phyloP scores from a whole-genome alignment of 35 echinoderm and acorn worm genomes.

The Ophioderma brevispina region DNA sequence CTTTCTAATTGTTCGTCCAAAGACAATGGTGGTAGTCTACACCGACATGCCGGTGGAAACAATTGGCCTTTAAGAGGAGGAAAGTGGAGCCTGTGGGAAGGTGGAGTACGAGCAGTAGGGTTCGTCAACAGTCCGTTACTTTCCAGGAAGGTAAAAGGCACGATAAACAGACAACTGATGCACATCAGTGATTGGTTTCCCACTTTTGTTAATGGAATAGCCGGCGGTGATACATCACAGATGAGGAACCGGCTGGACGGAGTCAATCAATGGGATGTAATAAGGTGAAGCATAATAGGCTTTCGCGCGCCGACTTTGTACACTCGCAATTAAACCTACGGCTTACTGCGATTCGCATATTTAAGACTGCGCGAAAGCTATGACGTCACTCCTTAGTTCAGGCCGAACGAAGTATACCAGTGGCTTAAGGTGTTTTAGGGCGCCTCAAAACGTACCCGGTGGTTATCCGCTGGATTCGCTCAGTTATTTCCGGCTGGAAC shows the following conservation, averaged over 20 bases:
- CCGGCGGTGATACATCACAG: slow-evolving; percentile 15
- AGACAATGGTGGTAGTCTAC: slow-evolving; percentile 66
- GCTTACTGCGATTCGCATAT: no score
- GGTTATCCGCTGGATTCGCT: no score
- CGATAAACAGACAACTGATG: slow-evolving; percentile 19
- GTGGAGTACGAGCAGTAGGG: slow-evolving; percentile 32
- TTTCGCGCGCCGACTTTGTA: no score
- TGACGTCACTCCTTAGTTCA: no score
- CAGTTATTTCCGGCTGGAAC: no score
- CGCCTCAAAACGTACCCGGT: no score
- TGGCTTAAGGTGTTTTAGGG: no score
- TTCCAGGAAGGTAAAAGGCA: slow-evolving; percentile 1
- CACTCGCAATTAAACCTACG: no score
- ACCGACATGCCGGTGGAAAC: not conserved
- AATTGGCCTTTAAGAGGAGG: slow-evolving; percentile 40
- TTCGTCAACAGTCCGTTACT: slow-evolving; percentile 42
- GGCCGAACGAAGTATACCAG: no score
- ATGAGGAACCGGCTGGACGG: slow-evolving; percentile 71
- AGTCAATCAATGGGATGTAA: slow-evolving; percentile 63
- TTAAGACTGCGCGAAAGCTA: no score
- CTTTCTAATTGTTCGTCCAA: not conserved
- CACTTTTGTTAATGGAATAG: slow-evolving; percentile 22
- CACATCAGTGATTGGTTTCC: slow-evolving; percentile 50
- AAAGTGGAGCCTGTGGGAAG: slow-evolving; percentile 12
- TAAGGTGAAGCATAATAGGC: slow-evolving; percentile 45